Evolutionary conservation across 2,113 vertebrate genomes (phyloP), one percentile per base, ranked within the genome.

Genomic region (Dissostichus mawsoni): DNA sequence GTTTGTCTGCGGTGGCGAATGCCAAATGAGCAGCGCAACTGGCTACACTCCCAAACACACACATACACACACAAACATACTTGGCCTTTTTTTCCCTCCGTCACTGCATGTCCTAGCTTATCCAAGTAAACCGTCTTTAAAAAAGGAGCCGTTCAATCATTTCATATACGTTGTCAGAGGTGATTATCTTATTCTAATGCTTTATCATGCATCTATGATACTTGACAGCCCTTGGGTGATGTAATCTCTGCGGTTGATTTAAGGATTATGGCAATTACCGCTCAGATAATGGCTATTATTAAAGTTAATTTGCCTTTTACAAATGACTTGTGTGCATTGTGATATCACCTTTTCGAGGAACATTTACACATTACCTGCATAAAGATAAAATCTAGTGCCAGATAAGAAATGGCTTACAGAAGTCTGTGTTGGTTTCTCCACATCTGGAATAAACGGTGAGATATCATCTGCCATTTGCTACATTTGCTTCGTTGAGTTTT

Each of bases 181-280:
- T 77, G 18, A 88, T 85, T 82, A 86, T 65, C 72, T 71, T 69
- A 77, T 78, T 73, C 16, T 14, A 72, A 87, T 74, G 66, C 74
- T 85, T 82, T 82, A 82, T 87, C 48, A 69, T 76, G 74, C 76
- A 79, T 90, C 83, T 77, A 63, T 84, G 75, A 80, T 74, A 90
- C 87, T 72, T 82, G 78, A 92, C 80, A 87, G 83, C 76, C 71
- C 66, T 65, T 12, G 80, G 80, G 78, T 90, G 89, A 92, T 85
- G 83, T 84, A 84, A 92, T 90, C 80, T 80, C 52, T 68, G 29
- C 74, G 53, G 53, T 78, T 84, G 73, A 87, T 93, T 90, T 89
- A 84, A 85, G 79, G 86, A 92, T 91, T 88, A 83, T 57, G 20
- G 68, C 89, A 91, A 90, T 93, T 91, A 91, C 88, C 5, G 1